Evolutionary conservation across 2,797 vertebrate species (phyloP).

Genomic region (Acrocephalus scirpaceus): DNA sequence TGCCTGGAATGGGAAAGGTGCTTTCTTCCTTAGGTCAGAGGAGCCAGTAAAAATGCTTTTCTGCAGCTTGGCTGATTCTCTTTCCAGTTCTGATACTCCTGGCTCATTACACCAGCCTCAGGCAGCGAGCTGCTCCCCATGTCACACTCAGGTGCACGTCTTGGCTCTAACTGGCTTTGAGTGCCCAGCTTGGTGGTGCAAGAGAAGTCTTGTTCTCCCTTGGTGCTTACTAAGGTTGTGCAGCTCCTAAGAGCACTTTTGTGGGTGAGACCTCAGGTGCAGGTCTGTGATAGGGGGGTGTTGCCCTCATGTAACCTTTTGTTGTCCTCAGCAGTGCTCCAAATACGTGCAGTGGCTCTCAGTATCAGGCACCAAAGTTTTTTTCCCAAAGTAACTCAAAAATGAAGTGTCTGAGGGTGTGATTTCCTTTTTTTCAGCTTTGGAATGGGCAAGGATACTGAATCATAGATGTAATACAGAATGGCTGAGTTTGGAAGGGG

Average conservation of each 20-base stretch:
- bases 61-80: background rate
- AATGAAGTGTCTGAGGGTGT: background rate
- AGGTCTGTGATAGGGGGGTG: background rate
- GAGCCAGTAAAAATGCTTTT: background rate
- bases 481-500: background rate
- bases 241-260: background rate
- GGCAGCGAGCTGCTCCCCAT: background rate
- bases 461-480: background rate
- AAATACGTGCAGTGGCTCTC: background rate
- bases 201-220: background rate
- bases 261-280: background rate
- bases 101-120: background rate
- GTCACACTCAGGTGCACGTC: too few relatives aligned
- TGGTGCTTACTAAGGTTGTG: background rate
- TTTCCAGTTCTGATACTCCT: background rate
- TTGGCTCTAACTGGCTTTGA: background rate
- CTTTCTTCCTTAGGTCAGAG: background rate
- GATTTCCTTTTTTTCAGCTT: background rate
- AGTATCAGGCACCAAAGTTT: too few relatives aligned
- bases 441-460: background rate
- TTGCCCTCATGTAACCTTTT: background rate
- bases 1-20: background rate
- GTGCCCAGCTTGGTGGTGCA: background rate
- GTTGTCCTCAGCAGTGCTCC: background rate
- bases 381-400: background rate